Conservation (phyloP, 2,888 invertebrate genomes). For the Acrobasis repandana region DNA sequence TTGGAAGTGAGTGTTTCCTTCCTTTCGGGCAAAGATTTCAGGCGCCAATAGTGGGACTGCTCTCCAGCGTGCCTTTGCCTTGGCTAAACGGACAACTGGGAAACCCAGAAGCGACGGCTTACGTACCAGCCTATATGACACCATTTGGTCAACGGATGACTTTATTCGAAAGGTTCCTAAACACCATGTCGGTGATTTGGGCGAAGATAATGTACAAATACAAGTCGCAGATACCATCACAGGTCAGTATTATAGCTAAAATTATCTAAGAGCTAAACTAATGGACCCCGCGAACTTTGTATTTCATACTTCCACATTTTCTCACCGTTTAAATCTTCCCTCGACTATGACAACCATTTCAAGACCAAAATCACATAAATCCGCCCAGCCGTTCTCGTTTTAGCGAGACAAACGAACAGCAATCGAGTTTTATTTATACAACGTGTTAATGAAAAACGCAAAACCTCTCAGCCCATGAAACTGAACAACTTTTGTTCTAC, state of each 20-base stretch:
- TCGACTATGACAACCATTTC: too few relatives aligned
- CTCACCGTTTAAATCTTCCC: too few relatives aligned
- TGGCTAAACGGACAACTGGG: conserved; percentile 82
- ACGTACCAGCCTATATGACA: conserved; percentile 81
- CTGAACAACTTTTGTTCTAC: too few relatives aligned
- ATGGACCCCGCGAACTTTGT: too few relatives aligned
- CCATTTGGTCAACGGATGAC: conserved; percentile 76
- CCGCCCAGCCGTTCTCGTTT: too few relatives aligned
- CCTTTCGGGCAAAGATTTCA: conserved; percentile 79
- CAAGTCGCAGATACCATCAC: conserved; percentile 70
- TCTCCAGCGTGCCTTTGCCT: conserved; percentile 79
- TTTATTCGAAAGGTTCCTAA: conserved; percentile 72
- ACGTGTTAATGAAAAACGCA: too few relatives aligned
- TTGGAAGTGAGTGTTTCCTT: conserved; percentile 82
- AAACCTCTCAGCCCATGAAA: too few relatives aligned
- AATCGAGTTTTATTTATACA: too few relatives aligned
- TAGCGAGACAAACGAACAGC: too few relatives aligned
- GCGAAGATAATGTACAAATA: conserved; percentile 67
- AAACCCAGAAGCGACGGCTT: conserved; percentile 81
- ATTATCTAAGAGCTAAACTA: too few relatives aligned
- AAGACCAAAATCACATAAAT: too few relatives aligned
- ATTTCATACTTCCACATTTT: too few relatives aligned
- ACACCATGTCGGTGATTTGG: conserved; percentile 66
- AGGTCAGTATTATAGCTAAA: conserved; percentile 50
- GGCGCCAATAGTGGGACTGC: conserved; percentile 78